phyloP scores from a whole-genome alignment of 1,140 invertebrate genomes.

The Teleopsis dalmanni region DNA sequence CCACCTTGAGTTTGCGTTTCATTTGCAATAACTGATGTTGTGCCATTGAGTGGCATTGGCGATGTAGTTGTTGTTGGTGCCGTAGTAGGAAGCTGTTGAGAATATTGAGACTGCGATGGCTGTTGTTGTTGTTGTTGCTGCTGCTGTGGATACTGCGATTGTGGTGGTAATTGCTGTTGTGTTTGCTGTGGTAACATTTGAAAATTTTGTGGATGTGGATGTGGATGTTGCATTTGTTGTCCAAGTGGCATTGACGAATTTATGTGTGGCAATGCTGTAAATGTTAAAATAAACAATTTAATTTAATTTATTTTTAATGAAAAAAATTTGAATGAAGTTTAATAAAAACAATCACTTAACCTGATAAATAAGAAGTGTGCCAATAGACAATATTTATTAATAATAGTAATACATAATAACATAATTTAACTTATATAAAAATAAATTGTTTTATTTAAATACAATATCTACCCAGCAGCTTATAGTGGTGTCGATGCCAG shows the following conservation, averaged over 20 bases:
- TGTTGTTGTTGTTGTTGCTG: constrained; percentile 16
- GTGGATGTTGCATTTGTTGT: not conserved
- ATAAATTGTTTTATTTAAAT: too few relatives aligned
- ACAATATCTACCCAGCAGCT: too few relatives aligned
- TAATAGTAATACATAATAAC: too few relatives aligned
- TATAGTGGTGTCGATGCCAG: too few relatives aligned
- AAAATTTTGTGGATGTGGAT: not conserved
- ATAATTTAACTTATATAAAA: too few relatives aligned
- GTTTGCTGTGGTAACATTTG: not conserved
- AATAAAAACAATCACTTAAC: not conserved
- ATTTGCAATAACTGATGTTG: not conserved
- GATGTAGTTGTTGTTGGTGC: too few relatives aligned
- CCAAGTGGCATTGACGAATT: too few relatives aligned
- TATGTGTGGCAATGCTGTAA: too few relatives aligned
- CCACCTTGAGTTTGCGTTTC: too few relatives aligned
- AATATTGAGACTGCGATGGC: constrained; percentile 15
- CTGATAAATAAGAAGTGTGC: too few relatives aligned
- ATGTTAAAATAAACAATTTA: not conserved
- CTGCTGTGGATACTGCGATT: constrained; percentile 17
- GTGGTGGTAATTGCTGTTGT: constrained; percentile 16
- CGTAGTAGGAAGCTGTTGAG: constrained; percentile 17
- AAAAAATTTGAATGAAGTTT: not conserved
- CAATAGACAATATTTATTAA: too few relatives aligned
- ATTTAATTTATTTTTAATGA: not conserved
- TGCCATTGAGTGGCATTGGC: not conserved